phyloP scores from a whole-genome alignment of 2,888 invertebrate species.

The Brachyopa scutellaris region DNA sequence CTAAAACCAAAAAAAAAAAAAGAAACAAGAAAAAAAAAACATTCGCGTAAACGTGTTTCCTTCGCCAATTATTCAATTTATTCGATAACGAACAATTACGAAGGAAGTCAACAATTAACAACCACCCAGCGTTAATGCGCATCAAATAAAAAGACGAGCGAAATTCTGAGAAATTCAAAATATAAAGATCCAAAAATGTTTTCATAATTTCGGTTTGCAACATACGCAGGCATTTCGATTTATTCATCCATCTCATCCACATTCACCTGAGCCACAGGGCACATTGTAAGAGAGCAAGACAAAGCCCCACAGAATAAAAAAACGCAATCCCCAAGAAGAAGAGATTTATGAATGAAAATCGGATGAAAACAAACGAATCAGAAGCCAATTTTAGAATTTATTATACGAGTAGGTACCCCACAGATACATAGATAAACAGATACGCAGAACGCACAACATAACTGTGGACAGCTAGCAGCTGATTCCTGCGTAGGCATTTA shows the following conservation, averaged over 20 bases:
- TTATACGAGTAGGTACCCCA: background rate
- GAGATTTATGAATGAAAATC: constrained; percentile 66
- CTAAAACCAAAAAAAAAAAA: no score
- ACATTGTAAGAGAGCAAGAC: constrained; percentile 28
- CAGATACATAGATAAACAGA: background rate
- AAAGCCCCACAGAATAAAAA: constrained; percentile 33
- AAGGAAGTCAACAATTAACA: constrained; percentile 3
- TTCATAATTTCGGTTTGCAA: background rate
- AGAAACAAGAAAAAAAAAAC: background rate
- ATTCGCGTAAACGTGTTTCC: constrained; percentile 1
- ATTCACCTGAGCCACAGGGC: constrained; percentile 23
- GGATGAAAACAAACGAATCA: constrained; percentile 52
- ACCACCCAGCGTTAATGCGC: background rate
- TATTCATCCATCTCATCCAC: constrained; percentile 1
- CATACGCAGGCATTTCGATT: no score
- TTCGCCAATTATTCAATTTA: constrained; percentile 13
- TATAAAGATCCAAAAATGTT: constrained; percentile 25
- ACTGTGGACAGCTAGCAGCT: constrained; percentile 15
- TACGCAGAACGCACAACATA: background rate
- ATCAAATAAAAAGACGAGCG: background rate
- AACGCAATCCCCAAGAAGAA: background rate
- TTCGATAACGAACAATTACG: background rate
- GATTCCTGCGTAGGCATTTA: constrained; percentile 21
- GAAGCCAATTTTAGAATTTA: constrained; percentile 60
- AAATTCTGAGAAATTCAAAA: constrained; percentile 6